A percentile compares a stretch with the other conserved stretches of the same genome.
These are phyloP conservation scores for Chiloscyllium plagiosum DNA, from an alignment of 2,113 vertebrate genomes.

Conservation along the genomic window DNA sequence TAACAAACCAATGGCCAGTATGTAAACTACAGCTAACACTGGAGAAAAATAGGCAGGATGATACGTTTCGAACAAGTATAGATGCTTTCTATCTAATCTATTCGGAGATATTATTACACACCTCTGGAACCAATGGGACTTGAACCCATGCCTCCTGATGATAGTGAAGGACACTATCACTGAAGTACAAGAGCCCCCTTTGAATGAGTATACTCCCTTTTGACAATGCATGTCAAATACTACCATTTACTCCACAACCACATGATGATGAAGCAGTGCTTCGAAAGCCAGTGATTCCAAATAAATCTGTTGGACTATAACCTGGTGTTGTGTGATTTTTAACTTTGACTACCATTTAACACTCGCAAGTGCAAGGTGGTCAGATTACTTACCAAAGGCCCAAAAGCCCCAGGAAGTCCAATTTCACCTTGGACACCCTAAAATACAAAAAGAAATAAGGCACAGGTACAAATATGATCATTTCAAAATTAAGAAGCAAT, in stretches of 20 bases:
- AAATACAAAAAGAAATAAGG: constrained; percentile 40
- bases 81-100: too few species aligned
- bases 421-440: constrained; percentile 65
- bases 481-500: neutral
- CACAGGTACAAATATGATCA: neutral
- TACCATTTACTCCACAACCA: neutral
- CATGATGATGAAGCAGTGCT: too few species aligned
- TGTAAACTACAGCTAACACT: neutral
- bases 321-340: too few species aligned
- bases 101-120: too few species aligned
- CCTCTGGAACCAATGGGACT: too few species aligned
- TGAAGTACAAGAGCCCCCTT: neutral
- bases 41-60: neutral
- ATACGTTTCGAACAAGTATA: neutral
- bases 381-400: constrained; percentile 60
- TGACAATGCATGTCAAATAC: neutral
- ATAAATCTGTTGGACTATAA: too few species aligned
- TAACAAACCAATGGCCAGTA: too few species aligned
- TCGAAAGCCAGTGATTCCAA: too few species aligned
- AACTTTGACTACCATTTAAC: neutral
- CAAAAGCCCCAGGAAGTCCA: constrained; percentile 58
- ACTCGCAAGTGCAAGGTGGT: neutral
- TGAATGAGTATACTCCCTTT: neutral
- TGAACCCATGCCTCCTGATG: too few species aligned
- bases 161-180: too few species aligned